These are phyloP conservation scores for Glossophaga mutica DNA, from an alignment of 2,797 vertebrate genomes.

Conservation along the genomic window DNA sequence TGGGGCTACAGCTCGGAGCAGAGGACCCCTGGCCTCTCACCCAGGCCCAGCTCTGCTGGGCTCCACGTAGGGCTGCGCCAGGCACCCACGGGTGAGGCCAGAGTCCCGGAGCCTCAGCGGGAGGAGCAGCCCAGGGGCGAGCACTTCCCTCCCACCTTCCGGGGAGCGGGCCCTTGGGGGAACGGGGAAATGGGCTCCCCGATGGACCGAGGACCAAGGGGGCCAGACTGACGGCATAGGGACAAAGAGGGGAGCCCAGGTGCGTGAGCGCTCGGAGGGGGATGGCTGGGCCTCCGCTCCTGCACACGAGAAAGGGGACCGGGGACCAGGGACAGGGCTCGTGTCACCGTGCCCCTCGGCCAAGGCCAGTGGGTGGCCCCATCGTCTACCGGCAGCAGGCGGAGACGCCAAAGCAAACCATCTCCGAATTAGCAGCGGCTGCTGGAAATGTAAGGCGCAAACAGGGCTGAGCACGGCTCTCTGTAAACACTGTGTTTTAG, in stretches of 20 bases:
- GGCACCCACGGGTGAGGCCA: accelerated
- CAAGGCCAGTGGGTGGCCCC: neutral
- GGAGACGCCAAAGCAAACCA: constrained; percentile 44
- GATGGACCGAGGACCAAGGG: accelerated
- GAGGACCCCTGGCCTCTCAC: accelerated
- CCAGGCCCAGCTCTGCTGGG: accelerated
- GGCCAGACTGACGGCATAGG: neutral
- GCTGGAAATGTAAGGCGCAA: constrained; percentile 63
- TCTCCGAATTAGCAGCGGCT: constrained; percentile 69
- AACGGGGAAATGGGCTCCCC: accelerated
- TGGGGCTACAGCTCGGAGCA: neutral
- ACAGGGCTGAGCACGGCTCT: constrained; percentile 64
- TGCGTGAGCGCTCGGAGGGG: neutral
- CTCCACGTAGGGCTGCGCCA: neutral
- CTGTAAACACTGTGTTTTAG: constrained; percentile 76
- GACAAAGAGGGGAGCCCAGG: neutral
- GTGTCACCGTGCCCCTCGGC: accelerated
- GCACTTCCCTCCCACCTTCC: neutral
- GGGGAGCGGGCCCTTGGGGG: accelerated
- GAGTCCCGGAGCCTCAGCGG: accelerated
- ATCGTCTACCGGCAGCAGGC: constrained; percentile 24
- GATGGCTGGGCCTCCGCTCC: accelerated
- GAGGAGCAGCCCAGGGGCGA: accelerated
- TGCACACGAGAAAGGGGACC: accelerated
- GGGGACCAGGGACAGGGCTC: accelerated